These are phyloP conservation scores for Tetramorium parvispinum DNA, from an alignment of 1,140 invertebrate species.

Conservation along the genomic window DNA sequence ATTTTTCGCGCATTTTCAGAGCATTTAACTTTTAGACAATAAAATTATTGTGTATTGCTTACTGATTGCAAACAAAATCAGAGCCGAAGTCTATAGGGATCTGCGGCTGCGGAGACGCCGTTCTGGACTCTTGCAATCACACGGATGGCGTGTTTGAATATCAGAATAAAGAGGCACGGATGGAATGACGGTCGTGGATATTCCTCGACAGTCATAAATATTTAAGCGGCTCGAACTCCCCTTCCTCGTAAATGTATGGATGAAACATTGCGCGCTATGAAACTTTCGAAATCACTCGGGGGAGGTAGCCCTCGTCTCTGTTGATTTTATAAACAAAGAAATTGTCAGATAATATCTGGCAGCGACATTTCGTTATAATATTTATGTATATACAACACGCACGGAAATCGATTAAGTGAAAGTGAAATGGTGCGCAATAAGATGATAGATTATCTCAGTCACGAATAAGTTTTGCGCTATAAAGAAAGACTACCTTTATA, in stretches of 20 bases:
- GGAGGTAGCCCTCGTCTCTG: conserved; percentile 10
- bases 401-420: background rate
- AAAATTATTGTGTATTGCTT: background rate
- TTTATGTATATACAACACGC: conserved; percentile 1
- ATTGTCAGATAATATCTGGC: conserved; percentile 7
- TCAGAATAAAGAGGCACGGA: conserved; percentile 37
- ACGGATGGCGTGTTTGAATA: conserved; percentile 41
- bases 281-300: conserved; percentile 54
- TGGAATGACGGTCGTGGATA: conserved; percentile 38
- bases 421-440: background rate
- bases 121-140: conserved; percentile 23
- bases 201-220: conserved; percentile 57
- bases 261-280: conserved; percentile 52
- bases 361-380: background rate
- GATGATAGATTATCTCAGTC: background rate
- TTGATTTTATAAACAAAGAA: conserved; percentile 59
- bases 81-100: background rate
- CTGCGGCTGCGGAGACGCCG: background rate
- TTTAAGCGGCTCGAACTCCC: conserved; percentile 43
- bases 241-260: conserved; percentile 52
- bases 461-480: background rate
- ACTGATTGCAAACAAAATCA: conserved; percentile 17
- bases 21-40: background rate
- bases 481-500: background rate
- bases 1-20: conserved; percentile 6